Conservation (phyloP, 2,797 vertebrate genomes). For the Lithobates pipiens region DNA sequence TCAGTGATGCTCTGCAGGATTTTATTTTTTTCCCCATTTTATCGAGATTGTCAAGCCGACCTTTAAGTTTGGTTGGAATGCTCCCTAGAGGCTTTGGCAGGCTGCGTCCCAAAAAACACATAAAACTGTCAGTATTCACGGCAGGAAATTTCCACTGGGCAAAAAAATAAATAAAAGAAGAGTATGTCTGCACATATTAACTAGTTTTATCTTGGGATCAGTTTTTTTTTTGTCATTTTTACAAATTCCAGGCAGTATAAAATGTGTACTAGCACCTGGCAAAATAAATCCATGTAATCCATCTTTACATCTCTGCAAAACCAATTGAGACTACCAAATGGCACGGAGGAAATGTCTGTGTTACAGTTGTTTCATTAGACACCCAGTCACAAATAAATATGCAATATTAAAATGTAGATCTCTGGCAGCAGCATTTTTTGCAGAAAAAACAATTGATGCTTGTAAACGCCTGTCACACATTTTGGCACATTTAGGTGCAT, state of each 20-base stretch:
- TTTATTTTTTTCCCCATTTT: conserved; percentile 17
- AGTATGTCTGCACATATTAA: conserved; percentile 17
- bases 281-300: neutral
- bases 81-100: conserved; percentile 38
- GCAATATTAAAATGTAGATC: no score
- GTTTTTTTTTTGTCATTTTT: neutral
- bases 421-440: no score
- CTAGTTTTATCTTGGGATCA: neutral
- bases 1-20: neutral
- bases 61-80: conserved; percentile 14
- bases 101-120: conserved; percentile 13
- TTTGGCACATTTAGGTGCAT: no score
- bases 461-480: no score
- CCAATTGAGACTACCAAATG: neutral
- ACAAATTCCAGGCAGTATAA: neutral
- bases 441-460: no score
- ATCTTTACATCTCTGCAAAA: neutral
- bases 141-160: conserved; percentile 45
- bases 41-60: conserved; percentile 16
- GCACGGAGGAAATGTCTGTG: neutral
- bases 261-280: neutral
- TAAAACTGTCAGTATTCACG: conserved; percentile 36
- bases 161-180: conserved; percentile 8
- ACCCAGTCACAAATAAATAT: no score
- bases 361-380: neutral